Evolutionary conservation across 2,888 invertebrate genomes (phyloP).

Genomic region (Drosophila histrio): DNA sequence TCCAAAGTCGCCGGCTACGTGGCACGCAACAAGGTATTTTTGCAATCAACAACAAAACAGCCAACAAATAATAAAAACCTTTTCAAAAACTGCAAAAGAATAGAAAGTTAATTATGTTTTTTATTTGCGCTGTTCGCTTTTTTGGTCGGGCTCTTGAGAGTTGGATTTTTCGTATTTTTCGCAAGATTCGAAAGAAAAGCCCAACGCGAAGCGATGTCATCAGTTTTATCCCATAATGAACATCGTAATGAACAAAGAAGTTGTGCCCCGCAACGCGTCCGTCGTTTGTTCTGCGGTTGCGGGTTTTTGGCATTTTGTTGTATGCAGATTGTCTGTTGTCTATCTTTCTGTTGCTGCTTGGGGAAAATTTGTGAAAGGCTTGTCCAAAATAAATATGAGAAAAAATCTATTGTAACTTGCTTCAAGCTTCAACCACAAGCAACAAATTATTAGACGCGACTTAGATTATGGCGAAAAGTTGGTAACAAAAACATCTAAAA

Average conservation of each 20-base stretch:
- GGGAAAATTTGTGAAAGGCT: conserved; percentile 71
- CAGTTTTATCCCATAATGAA: conserved; percentile 26
- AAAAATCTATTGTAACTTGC: conserved; percentile 62
- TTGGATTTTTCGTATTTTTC: conserved; percentile 42
- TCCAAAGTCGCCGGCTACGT: conserved; percentile 26
- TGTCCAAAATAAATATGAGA: conserved; percentile 70
- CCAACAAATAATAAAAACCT: conserved; percentile 10
- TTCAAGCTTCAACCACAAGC: conserved; percentile 56
- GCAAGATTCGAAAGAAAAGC: conserved; percentile 59
- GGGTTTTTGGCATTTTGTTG: conserved; percentile 46
- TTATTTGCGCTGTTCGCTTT: conserved; percentile 40
- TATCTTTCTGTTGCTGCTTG: conserved; percentile 6
- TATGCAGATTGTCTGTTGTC: conserved; percentile 46
- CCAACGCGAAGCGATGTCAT: conserved; percentile 58
- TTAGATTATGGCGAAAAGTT: conserved; percentile 11
- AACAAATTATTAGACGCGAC: conserved; percentile 9
- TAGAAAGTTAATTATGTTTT: conserved; percentile 78
- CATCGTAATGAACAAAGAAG: conserved; percentile 35
- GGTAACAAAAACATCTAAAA: background rate
- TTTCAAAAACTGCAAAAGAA: conserved; percentile 49
- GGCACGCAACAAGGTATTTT: conserved; percentile 45
- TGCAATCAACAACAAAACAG: conserved; percentile 25
- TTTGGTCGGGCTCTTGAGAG: conserved; percentile 39
- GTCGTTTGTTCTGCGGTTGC: conserved; percentile 61
- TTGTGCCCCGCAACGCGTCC: conserved; percentile 12